Conservation (phyloP, 2,888 invertebrate species). For the Sturmia bella region DNA sequence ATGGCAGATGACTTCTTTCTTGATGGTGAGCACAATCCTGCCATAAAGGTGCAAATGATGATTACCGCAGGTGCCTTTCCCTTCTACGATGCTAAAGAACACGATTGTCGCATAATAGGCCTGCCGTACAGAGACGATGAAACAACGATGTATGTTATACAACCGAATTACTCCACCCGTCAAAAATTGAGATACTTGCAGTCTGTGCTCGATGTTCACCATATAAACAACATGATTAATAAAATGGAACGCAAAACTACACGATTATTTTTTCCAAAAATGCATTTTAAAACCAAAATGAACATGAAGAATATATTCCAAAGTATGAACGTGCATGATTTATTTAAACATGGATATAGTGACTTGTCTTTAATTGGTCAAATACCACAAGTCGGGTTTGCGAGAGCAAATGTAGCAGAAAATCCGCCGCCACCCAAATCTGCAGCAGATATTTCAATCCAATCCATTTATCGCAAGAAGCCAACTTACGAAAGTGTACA, state of each 20-base stretch:
- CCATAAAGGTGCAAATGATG: conserved; percentile 84
- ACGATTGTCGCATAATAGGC: conserved; percentile 84
- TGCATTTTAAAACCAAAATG: conserved; percentile 85
- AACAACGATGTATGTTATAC: too few relatives aligned
- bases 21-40: conserved; percentile 80
- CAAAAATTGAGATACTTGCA: conserved; percentile 82
- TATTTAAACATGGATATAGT: conserved; percentile 85
- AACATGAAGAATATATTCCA: conserved; percentile 84
- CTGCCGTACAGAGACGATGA: conserved; percentile 86
- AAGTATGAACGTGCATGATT: conserved; percentile 84
- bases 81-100: conserved; percentile 80
- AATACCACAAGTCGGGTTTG: conserved; percentile 19
- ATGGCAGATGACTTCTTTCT: conserved; percentile 82
- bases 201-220: conserved; percentile 80
- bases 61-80: conserved; percentile 84
- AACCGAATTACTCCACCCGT: conserved; percentile 83
- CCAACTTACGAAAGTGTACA: conserved; percentile 20
- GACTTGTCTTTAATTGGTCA: conserved; percentile 86
- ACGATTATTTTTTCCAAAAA: conserved; percentile 86
- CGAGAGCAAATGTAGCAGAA: too few relatives aligned
- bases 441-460: conserved; percentile 18
- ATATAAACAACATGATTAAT: conserved; percentile 80
- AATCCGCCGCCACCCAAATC: too few relatives aligned
- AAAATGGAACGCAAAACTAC: conserved; percentile 80
- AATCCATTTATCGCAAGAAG: conserved; percentile 35